Conservation (phyloP, 2,113 vertebrate species). For the Psettodes erumei region DNA sequence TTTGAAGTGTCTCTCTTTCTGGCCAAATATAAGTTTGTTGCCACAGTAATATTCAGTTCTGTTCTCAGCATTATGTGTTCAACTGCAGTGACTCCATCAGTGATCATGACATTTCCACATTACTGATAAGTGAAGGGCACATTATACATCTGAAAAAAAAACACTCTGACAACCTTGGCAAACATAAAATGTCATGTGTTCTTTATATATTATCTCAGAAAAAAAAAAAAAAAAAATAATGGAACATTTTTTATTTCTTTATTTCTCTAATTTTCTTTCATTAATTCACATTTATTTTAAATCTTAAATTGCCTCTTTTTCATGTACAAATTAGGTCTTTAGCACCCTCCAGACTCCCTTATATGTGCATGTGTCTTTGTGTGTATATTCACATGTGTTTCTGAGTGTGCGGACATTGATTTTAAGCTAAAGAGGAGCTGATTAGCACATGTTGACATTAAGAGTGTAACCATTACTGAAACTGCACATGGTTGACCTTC, state of each 20-base stretch:
- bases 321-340: background rate
- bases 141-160: background rate
- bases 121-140: background rate
- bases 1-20: background rate
- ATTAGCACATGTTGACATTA: conserved; percentile 60
- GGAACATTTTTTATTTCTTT: too few relatives aligned
- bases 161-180: background rate
- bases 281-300: too few relatives aligned
- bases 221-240: too few relatives aligned
- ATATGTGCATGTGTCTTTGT: background rate
- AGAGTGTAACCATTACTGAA: conserved; percentile 36
- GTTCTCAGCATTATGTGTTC: background rate
- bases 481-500: conserved; percentile 43
- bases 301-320: background rate
- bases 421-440: conserved; percentile 42
- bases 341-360: background rate
- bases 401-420: conserved; percentile 27
- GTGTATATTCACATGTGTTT: conserved; percentile 5
- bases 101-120: background rate
- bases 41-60: background rate
- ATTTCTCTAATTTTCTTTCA: too few relatives aligned
- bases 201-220: background rate
- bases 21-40: too few relatives aligned
- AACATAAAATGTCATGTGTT: background rate
- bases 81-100: background rate